Percentiles rank a stretch among this genome's conserved stretches.
Evolutionary conservation across 2,888 invertebrate species (phyloP).

Genomic region (Thereva unica): DNA sequence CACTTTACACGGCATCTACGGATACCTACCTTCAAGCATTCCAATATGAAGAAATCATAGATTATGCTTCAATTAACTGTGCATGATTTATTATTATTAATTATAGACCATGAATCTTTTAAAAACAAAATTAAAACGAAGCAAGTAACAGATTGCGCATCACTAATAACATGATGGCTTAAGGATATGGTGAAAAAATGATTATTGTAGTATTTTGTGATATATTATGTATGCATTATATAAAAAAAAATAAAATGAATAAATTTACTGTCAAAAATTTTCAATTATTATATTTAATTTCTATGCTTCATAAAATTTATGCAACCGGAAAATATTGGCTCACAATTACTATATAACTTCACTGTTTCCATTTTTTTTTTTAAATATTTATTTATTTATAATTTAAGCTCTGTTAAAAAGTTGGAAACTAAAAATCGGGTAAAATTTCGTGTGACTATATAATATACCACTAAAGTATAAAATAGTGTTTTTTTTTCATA

Average conservation of each 20-base stretch:
- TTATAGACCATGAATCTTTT: no score
- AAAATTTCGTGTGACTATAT: no score
- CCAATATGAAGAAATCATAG: no score
- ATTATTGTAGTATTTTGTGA: slow-evolving; percentile 23
- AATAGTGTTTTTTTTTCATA: no score
- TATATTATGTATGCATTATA: slow-evolving; percentile 12
- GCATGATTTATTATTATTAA: no score
- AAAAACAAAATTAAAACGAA: slow-evolving; percentile 4
- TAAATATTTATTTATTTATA: slow-evolving; percentile 19
- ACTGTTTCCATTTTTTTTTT: slow-evolving; percentile 20
- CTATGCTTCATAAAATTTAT: slow-evolving; percentile 30
- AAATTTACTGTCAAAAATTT: slow-evolving; percentile 20
- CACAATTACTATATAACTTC: background rate
- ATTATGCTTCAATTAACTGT: no score
- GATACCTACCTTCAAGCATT: no score
- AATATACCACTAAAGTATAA: no score
- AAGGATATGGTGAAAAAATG: slow-evolving; percentile 10
- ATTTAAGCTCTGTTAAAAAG: no score
- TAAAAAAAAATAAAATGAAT: slow-evolving; percentile 22
- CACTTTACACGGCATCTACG: no score
- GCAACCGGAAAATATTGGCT: slow-evolving; percentile 23
- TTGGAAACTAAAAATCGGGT: no score
- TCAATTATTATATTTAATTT: slow-evolving; percentile 4
- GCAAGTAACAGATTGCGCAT: slow-evolving; percentile 16
- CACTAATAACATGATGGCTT: slow-evolving; percentile 8